Conservation (phyloP, 2,797 vertebrate species). For the Acipenser oxyrinchus region DNA sequence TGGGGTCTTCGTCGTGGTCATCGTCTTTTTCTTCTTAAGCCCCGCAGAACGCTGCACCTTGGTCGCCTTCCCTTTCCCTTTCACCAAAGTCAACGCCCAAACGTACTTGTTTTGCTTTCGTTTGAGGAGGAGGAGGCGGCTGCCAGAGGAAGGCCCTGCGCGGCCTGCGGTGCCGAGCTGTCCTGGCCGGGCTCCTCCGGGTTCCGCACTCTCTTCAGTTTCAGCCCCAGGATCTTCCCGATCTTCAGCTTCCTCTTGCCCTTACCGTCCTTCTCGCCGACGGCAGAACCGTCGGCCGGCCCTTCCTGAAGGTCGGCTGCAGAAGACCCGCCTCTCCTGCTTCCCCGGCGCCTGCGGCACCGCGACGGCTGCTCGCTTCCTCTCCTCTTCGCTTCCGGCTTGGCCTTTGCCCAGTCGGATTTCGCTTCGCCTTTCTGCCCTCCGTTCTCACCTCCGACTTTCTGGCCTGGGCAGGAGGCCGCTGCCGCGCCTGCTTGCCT, state of each 20-base stretch:
- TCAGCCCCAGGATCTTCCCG: constrained; percentile 53
- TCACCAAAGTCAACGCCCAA: constrained; percentile 62
- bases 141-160: constrained; percentile 18
- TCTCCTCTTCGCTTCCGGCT: constrained; percentile 33
- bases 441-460: constrained; percentile 43
- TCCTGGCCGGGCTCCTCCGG: constrained; percentile 46
- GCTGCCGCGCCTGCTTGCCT: constrained; percentile 47
- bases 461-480: constrained; percentile 53
- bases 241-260: constrained; percentile 31
- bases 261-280: too few species aligned
- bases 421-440: constrained; percentile 33
- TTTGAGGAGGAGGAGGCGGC: constrained; percentile 29
- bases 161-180: constrained; percentile 38
- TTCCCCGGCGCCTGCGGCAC: background rate
- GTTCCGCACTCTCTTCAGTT: constrained; percentile 56
- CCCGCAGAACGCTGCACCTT: constrained; percentile 7
- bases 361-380: constrained; percentile 14
- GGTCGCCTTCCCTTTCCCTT: constrained; percentile 35
- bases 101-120: constrained; percentile 58
- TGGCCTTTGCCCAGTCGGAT: constrained; percentile 33
- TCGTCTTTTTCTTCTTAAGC: constrained; percentile 22
- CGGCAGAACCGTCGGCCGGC: too few species aligned
- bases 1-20: constrained; percentile 18
- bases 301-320: too few species aligned
- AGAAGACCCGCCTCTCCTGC: too few species aligned